phyloP scores from a whole-genome alignment of 2,888 invertebrate species.

The Aricia artaxerxes region DNA sequence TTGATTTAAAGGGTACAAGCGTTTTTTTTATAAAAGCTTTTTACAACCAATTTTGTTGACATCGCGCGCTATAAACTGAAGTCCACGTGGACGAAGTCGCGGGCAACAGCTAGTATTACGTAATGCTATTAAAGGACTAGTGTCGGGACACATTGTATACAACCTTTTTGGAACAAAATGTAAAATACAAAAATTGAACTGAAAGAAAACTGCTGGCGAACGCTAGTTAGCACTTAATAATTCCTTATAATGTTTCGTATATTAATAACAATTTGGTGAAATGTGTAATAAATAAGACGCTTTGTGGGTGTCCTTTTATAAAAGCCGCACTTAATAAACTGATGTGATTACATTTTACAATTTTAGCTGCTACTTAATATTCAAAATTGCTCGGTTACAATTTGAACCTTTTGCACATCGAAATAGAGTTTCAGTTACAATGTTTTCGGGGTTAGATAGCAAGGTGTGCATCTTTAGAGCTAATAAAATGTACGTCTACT shows the following conservation, averaged over 20 bases:
- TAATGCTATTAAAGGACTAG: no score
- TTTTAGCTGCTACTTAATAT: slow-evolving; percentile 27
- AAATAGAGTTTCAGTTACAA: slow-evolving; percentile 20
- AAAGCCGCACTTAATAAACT: slow-evolving; percentile 19
- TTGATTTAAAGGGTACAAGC: no score
- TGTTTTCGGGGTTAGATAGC: slow-evolving; percentile 41
- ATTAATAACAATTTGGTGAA: not conserved
- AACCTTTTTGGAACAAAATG: not conserved
- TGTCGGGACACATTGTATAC: no score
- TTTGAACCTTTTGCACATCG: not conserved
- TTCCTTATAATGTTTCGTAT: slow-evolving; percentile 1
- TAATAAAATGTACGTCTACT: slow-evolving; percentile 56
- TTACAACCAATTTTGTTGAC: no score
- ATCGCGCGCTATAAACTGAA: no score
- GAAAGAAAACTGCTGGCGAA: not conserved
- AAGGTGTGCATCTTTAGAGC: slow-evolving; percentile 43
- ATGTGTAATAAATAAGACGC: slow-evolving; percentile 14
- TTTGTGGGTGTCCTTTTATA: slow-evolving; percentile 24
- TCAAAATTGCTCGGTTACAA: not conserved
- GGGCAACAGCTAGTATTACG: no score
- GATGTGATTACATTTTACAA: slow-evolving; percentile 29
- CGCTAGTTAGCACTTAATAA: not conserved
- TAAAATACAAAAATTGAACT: not conserved
- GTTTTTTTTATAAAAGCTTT: no score
- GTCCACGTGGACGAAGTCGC: no score